These are phyloP conservation scores for Suillia variegata DNA, from an alignment of 2,888 invertebrate genomes.

Conservation along the genomic window DNA sequence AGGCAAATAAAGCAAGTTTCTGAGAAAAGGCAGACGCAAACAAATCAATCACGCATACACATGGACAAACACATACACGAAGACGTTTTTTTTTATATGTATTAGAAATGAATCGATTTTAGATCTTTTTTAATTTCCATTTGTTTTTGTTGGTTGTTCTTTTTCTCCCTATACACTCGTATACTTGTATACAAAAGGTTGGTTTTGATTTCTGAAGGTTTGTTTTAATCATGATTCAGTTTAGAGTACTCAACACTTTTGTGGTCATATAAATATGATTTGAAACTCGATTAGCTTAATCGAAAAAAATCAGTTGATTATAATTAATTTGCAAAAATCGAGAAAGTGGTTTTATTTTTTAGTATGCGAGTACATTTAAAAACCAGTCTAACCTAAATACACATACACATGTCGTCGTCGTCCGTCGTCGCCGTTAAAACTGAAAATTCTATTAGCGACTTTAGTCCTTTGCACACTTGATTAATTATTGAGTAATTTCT, in stretches of 20 bases:
- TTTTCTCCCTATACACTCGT: background rate
- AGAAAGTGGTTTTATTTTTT: no score
- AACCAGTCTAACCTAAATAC: background rate
- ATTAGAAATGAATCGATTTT: constrained; percentile 19
- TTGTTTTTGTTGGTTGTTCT: background rate
- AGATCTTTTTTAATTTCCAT: constrained; percentile 7
- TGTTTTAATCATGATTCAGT: no score
- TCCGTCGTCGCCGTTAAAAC: constrained; percentile 18
- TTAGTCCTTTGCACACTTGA: constrained; percentile 39
- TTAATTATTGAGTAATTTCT: constrained; percentile 60
- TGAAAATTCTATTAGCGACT: constrained; percentile 45
- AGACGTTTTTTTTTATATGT: no score
- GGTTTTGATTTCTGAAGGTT: no score
- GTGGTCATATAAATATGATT: no score
- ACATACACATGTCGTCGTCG: background rate
- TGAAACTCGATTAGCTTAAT: no score
- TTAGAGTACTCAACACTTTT: no score
- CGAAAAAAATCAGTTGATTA: no score
- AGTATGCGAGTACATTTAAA: no score
- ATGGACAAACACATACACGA: background rate
- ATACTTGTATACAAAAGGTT: no score
- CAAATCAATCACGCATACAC: constrained; percentile 2
- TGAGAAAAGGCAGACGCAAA: background rate
- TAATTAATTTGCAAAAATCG: no score
- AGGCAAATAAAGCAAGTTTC: constrained; percentile 37